Evolutionary conservation across 2,888 invertebrate genomes (phyloP).

Genomic region (Diabrotica balteata): DNA sequence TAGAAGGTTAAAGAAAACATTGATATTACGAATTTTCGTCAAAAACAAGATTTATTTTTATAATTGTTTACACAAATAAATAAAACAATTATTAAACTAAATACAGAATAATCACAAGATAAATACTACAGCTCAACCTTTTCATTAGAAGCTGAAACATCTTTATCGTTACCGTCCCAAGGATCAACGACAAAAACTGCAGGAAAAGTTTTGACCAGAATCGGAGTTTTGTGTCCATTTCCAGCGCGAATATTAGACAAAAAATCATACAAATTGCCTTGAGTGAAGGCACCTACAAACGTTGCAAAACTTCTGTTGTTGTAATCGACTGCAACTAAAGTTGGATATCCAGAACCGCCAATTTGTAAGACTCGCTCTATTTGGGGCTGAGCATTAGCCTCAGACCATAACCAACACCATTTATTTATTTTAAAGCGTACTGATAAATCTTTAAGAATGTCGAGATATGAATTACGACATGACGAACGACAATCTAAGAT

Average conservation of each 20-base stretch:
- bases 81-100: neutral
- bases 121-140: conserved; percentile 17
- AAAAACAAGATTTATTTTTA: too few species aligned
- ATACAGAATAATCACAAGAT: neutral
- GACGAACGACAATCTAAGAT: conserved; percentile 92
- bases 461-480: conserved; percentile 85
- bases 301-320: conserved; percentile 80
- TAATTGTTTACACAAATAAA: too few species aligned
- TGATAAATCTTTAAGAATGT: conserved; percentile 72
- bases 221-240: conserved; percentile 87
- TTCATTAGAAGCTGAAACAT: conserved; percentile 66
- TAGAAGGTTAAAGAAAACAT: neutral
- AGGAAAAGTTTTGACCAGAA: conserved; percentile 82
- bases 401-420: conserved; percentile 97
- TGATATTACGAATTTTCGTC: neutral
- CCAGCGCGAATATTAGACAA: conserved; percentile 83
- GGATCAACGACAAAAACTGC: conserved; percentile 70
- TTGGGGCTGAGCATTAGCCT: conserved; percentile 80
- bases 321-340: conserved; percentile 92
- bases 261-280: conserved; percentile 32
- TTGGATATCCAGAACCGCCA: conserved; percentile 89
- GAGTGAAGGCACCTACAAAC: conserved; percentile 26
- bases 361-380: conserved; percentile 88
- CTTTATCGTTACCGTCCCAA: conserved; percentile 96
- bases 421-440: conserved; percentile 90